A percentile compares a stretch with the other conserved stretches of the same genome.
These are phyloP conservation scores for Tridacna crocea DNA, from an alignment of 2,888 invertebrate genomes.

Conservation along the genomic window DNA sequence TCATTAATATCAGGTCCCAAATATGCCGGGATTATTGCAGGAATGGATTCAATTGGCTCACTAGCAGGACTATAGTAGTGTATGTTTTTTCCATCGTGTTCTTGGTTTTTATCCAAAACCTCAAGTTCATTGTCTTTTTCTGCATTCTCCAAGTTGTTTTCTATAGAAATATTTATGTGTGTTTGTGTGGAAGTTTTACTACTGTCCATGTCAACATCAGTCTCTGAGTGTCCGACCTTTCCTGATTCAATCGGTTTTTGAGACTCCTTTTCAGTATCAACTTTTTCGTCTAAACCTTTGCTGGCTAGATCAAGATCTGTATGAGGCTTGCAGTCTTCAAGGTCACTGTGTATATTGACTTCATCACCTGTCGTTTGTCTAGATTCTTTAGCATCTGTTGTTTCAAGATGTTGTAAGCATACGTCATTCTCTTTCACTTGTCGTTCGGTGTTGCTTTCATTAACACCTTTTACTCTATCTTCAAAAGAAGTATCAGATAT, in stretches of 20 bases:
- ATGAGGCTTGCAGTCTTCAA: background rate
- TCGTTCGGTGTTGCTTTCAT: background rate
- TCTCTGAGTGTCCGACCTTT: background rate
- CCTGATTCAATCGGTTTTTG: background rate
- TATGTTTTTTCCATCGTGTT: background rate
- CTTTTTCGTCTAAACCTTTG: background rate
- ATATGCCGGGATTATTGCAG: constrained; percentile 11
- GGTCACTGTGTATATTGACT: too few relatives aligned
- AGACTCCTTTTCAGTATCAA: background rate
- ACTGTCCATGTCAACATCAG: background rate
- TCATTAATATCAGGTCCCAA: background rate
- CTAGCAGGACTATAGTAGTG: constrained; percentile 28
- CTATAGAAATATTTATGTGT: too few relatives aligned
- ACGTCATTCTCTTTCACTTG: background rate
- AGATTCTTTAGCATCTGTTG: background rate
- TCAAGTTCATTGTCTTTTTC: background rate
- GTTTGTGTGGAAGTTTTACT: too few relatives aligned
- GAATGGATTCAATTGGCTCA: constrained; percentile 37
- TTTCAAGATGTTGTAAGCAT: background rate
- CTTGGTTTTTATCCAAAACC: background rate
- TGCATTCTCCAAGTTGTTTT: background rate
- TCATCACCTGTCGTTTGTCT: background rate
- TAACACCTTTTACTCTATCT: background rate
- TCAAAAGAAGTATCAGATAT: background rate
- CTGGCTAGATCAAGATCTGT: background rate